Evolutionary conservation across 2,888 invertebrate species (phyloP).

Genomic region (Epinotia demarniana): DNA sequence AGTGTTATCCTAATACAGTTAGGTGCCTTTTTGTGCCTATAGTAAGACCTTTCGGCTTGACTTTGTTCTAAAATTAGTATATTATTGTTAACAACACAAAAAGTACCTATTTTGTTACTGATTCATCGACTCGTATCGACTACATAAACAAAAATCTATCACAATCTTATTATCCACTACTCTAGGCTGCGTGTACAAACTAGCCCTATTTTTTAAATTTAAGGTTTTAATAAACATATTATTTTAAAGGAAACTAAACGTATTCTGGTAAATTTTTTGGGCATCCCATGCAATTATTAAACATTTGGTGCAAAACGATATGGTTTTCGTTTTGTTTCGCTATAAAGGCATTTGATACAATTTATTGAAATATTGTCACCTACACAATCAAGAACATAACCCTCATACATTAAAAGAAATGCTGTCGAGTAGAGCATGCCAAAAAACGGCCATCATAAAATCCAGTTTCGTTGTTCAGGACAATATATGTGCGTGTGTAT

Average conservation of each 20-base stretch:
- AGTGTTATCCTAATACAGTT: neutral
- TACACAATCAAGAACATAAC: neutral
- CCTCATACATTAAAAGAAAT: too few relatives aligned
- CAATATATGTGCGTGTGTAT: neutral
- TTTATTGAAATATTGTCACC: neutral
- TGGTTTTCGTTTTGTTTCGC: too few relatives aligned
- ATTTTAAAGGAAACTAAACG: too few relatives aligned
- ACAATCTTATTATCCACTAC: too few relatives aligned
- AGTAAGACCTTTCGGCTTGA: neutral
- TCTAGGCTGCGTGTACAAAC: too few relatives aligned
- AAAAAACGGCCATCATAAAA: neutral
- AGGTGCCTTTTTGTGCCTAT: neutral
- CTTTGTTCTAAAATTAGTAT: neutral
- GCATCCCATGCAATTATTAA: too few relatives aligned
- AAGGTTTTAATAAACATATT: neutral
- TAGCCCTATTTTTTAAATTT: neutral
- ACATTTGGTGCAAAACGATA: too few relatives aligned
- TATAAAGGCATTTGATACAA: too few relatives aligned
- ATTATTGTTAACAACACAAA: neutral
- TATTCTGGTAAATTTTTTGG: too few relatives aligned
- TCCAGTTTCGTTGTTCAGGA: neutral
- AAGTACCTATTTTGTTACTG: neutral
- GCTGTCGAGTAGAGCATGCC: too few relatives aligned
- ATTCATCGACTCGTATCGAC: too few relatives aligned
- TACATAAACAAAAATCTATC: too few relatives aligned